Evolutionary conservation across 2,113 vertebrate species (phyloP), one percentile per base, ranked within the genome.

Genomic region (Corythoichthys intestinalis): DNA sequence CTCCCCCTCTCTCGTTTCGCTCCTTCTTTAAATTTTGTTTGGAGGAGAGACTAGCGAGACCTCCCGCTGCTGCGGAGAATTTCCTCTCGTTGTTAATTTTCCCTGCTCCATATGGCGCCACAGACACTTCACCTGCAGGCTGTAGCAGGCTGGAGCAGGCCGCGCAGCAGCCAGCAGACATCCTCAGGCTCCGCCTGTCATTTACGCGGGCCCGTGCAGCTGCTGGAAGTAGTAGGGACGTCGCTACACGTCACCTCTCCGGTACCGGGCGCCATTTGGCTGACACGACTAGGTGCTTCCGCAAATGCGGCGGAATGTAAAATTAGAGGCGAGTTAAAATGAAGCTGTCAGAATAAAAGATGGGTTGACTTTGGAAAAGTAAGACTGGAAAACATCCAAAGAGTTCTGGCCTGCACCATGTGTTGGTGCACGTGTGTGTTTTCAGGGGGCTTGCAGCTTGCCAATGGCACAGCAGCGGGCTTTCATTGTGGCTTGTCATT

Each of bases 41-140:
- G 90, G 90, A 91, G 89, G 86, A 91, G 87, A 92, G 93, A 93
- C 93, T 91, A 93, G 91, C 90, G 90, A 72, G 93, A 78, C 96
- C 94, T 94, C 97, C 95, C 65, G 93, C 96, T 96, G 96, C 91
- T 93, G 90, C 87, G 92, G 95, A 93, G 94, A 97, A 98, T 97
- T 96, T 95, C 96, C 95, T 96, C 94, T 97, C 93, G 93, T 95
- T 99, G 96, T 99, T 99, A 99, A 99, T 99, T 99, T 98, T 96
- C 96, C 94, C 92, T 89, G 93, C 96, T 97, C 96, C 96, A 98
- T 99, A 99, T 99, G 97, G 96, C 95, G 94, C 94, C 95, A 89
- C 97, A 99, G 96, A 98, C 95, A 96, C 97, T 98, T 98, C 94
- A 99, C 97, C 97, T 99, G 97, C 93, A 93, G 97, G 96, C 96